Conservation (phyloP, 1,140 invertebrate genomes). For the Solenopsis fugax region DNA sequence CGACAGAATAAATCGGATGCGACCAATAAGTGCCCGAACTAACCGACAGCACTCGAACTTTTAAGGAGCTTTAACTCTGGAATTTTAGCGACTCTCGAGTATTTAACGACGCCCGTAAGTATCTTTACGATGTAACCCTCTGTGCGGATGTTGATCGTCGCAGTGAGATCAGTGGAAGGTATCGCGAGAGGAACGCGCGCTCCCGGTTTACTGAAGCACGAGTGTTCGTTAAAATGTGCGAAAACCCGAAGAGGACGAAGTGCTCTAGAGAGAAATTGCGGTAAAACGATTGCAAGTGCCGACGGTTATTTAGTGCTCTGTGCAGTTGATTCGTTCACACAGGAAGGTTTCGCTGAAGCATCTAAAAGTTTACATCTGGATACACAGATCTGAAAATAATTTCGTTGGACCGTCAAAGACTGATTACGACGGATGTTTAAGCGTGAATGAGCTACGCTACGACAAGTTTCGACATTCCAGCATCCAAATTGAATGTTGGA, state of each 20-base stretch:
- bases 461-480: too few relatives aligned
- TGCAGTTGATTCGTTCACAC: neutral
- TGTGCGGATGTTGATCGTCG: conserved; percentile 14
- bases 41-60: conserved; percentile 4
- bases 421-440: too few relatives aligned
- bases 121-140: conserved; percentile 23
- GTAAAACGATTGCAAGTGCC: neutral
- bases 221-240: neutral
- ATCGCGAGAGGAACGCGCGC: neutral
- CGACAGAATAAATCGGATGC: conserved; percentile 7
- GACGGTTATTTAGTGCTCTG: neutral
- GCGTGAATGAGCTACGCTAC: too few relatives aligned
- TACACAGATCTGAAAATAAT: too few relatives aligned
- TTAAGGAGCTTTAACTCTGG: conserved; percentile 28
- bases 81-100: conserved; percentile 9
- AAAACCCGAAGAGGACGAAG: neutral
- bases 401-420: too few relatives aligned
- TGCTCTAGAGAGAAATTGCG: neutral
- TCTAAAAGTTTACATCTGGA: too few relatives aligned
- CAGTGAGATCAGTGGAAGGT: neutral
- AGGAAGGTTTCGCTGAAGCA: too few relatives aligned
- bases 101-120: conserved; percentile 65
- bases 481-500: too few relatives aligned
- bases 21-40: neutral
- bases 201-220: neutral